Evolutionary conservation across 2,113 vertebrate genomes (phyloP).

Genomic region (Eretmochelys imbricata): DNA sequence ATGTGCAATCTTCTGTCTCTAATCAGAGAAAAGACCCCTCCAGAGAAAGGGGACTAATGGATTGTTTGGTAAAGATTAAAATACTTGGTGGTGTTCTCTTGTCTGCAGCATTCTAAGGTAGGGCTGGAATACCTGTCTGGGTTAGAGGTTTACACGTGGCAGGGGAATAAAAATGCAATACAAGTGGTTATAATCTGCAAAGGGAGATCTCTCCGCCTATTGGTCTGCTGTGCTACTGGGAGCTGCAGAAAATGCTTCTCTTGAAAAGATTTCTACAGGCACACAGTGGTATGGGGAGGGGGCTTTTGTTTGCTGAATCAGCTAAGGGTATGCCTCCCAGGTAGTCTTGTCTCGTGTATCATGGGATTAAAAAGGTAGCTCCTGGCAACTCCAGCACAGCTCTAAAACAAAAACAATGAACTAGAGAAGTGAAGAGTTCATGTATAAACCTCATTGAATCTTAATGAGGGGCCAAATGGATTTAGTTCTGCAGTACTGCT

Average conservation of each 20-base stretch:
- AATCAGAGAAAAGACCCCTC: neutral
- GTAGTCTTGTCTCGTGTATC: neutral
- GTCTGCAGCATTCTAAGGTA: neutral
- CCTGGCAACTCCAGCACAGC: neutral
- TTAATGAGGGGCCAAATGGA: neutral
- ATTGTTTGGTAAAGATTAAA: neutral
- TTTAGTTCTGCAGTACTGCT: neutral
- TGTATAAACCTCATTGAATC: neutral
- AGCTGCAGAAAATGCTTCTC: neutral
- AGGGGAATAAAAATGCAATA: neutral
- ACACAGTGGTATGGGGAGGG: neutral
- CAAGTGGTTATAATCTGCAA: neutral
- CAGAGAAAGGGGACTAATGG: neutral
- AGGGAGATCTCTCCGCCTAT: neutral
- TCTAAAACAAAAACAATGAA: neutral
- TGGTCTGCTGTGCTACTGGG: neutral
- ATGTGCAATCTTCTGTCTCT: neutral
- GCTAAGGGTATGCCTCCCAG: neutral
- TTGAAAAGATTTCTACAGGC: neutral
- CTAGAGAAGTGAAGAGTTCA: neutral
- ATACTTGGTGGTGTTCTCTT: neutral
- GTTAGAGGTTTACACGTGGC: rapidly evolving
- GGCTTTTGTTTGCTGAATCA: neutral
- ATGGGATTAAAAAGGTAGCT: neutral
- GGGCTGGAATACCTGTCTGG: neutral